phyloP scores from a whole-genome alignment of 2,888 invertebrate species.

The Ectobius pallidus region DNA sequence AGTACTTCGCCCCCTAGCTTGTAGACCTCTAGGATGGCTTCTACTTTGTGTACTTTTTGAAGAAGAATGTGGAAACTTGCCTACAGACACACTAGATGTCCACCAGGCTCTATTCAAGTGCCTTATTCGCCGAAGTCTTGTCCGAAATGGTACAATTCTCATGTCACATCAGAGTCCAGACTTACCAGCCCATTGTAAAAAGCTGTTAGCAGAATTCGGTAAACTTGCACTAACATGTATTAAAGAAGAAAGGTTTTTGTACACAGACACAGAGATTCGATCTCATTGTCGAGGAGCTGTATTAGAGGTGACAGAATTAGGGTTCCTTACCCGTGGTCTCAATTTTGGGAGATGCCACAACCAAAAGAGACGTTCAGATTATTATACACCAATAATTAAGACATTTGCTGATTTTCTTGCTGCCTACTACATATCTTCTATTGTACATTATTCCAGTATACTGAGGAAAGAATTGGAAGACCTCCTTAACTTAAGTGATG shows the following conservation, averaged over 20 bases:
- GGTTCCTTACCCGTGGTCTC: conserved; percentile 56
- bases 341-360: conserved; percentile 53
- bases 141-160: conserved; percentile 47
- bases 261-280: conserved; percentile 59
- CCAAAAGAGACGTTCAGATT: conserved; percentile 55
- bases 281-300: conserved; percentile 53
- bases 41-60: conserved; percentile 61
- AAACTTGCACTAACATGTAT: conserved; percentile 59
- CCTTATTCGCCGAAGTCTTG: conserved; percentile 55
- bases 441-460: conserved; percentile 59
- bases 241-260: conserved; percentile 55
- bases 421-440: conserved; percentile 61
- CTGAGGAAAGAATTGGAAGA: conserved; percentile 60
- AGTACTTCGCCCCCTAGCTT: conserved; percentile 55
- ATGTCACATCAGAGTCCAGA: conserved; percentile 46
- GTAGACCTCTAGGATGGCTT: conserved; percentile 61
- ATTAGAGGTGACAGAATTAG: conserved; percentile 51
- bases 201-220: conserved; percentile 60
- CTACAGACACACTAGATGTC: conserved; percentile 54
- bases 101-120: conserved; percentile 57
- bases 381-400: conserved; percentile 59
- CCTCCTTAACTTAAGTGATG: conserved; percentile 53
- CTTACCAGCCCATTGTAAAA: conserved; percentile 55
- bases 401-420: conserved; percentile 61
- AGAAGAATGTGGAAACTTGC: conserved; percentile 54